Conservation (phyloP, 2,888 invertebrate species). For the Myopa tessellatipennis region DNA sequence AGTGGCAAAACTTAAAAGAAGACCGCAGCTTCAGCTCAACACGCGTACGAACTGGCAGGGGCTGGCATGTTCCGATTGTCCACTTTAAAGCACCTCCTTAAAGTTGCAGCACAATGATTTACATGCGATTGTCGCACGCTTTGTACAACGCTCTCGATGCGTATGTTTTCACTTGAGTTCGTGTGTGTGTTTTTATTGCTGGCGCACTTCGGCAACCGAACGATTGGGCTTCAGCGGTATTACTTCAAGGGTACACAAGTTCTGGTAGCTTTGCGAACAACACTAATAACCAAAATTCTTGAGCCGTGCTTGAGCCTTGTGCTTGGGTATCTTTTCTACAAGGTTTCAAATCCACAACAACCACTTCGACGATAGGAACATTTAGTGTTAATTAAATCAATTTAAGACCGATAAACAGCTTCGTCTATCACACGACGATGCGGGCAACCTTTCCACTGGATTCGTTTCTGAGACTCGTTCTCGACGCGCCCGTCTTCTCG, state of each 20-base stretch:
- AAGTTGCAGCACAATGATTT: constrained; percentile 9
- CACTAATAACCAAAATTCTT: constrained; percentile 26
- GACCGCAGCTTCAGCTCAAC: not conserved
- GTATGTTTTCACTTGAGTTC: constrained; percentile 6
- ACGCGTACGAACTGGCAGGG: not conserved
- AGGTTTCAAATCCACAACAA: constrained; percentile 28
- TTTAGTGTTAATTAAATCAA: constrained; percentile 45
- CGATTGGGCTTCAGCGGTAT: not conserved
- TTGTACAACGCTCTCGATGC: not conserved
- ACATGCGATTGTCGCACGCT: not conserved
- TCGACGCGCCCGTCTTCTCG: constrained; percentile 49
- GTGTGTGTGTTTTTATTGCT: not conserved
- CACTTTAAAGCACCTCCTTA: constrained; percentile 10
- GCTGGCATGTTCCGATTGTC: not conserved
- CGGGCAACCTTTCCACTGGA: constrained; percentile 25
- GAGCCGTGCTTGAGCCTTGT: constrained; percentile 18
- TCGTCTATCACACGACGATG: constrained; percentile 23
- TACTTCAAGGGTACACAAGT: constrained; percentile 13
- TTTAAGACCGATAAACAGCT: constrained; percentile 16
- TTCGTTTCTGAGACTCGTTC: constrained; percentile 38
- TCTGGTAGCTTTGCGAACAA: constrained; percentile 10
- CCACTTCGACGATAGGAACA: constrained; percentile 45
- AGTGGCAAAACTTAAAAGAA: not conserved
- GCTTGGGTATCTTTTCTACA: constrained; percentile 23
- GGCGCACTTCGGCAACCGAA: constrained; percentile 9